These are phyloP conservation scores for Drosophila parabipectinata DNA, from an alignment of 1,140 invertebrate species.

Conservation along the genomic window DNA sequence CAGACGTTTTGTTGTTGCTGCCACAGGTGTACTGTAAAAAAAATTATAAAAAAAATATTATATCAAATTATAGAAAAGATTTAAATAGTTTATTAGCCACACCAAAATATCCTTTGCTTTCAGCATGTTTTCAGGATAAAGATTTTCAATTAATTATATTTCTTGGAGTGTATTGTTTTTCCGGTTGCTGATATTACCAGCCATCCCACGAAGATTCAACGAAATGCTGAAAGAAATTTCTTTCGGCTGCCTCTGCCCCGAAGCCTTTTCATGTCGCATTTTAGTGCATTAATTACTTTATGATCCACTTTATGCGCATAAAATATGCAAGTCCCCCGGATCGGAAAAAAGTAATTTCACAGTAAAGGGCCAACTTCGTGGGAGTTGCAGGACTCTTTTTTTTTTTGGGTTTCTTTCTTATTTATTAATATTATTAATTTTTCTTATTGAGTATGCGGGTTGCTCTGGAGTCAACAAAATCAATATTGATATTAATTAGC, in stretches of 20 bases:
- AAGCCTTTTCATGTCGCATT: slow-evolving; percentile 80
- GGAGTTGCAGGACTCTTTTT: slow-evolving; percentile 55
- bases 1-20: slow-evolving; percentile 57
- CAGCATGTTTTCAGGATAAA: no score
- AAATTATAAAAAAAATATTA: not conserved
- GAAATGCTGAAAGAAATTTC: slow-evolving; percentile 55
- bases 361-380: slow-evolving; percentile 45
- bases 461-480: slow-evolving; percentile 32
- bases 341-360: slow-evolving; percentile 58
- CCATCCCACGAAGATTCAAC: slow-evolving; percentile 66
- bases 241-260: slow-evolving; percentile 42
- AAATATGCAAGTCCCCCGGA: slow-evolving; percentile 60
- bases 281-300: slow-evolving; percentile 83
- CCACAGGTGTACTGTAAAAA: slow-evolving; percentile 2
- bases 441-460: not conserved
- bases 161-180: slow-evolving; percentile 3
- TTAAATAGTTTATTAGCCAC: not conserved
- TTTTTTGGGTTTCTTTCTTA: slow-evolving; percentile 11
- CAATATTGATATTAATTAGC: slow-evolving; percentile 73
- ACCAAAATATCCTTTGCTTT: not conserved
- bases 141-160: not conserved
- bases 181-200: slow-evolving; percentile 11
- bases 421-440: slow-evolving; percentile 2
- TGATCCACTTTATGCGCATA: slow-evolving; percentile 78
- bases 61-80: not conserved